Evolutionary conservation across 2,113 vertebrate species (phyloP).

Genomic region (Nematolebias whitei): DNA sequence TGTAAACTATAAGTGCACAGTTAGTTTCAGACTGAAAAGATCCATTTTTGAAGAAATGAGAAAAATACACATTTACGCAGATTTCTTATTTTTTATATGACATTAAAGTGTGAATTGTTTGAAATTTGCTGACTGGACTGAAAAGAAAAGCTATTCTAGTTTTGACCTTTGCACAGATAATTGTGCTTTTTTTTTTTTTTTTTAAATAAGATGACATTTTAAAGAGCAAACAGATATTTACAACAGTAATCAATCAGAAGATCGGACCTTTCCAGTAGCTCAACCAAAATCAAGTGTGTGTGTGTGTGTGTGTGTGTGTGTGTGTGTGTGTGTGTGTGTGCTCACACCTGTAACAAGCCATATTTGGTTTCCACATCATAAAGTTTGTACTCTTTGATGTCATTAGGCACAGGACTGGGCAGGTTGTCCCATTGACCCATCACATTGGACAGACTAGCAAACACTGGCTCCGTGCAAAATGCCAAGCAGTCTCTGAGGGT

Average conservation of each 20-base stretch:
- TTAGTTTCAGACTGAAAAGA: no score
- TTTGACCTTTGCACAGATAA: neutral
- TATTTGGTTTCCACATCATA: slow-evolving; percentile 98
- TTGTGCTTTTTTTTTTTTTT: neutral
- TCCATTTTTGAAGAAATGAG: no score
- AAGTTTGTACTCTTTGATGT: slow-evolving; percentile 96
- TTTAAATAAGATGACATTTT: neutral
- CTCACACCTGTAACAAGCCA: slow-evolving; percentile 93
- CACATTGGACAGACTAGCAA: slow-evolving; percentile 95
- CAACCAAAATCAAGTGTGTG: neutral
- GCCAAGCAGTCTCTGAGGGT: slow-evolving; percentile 91
- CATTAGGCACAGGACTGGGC: slow-evolving; percentile 88
- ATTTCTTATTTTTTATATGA: neutral
- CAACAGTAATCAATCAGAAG: neutral
- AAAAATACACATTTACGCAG: neutral
- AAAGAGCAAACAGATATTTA: neutral
- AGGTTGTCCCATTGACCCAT: slow-evolving; percentile 96
- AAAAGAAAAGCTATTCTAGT: neutral
- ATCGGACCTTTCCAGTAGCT: neutral
- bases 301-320: no score
- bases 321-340: neutral
- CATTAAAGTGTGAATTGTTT: no score
- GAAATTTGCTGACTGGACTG: no score
- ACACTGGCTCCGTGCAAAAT: slow-evolving; percentile 98
- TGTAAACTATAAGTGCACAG: no score